Conservation (phyloP, 2,797 vertebrate genomes). For the Monodelphis domestica region DNA sequence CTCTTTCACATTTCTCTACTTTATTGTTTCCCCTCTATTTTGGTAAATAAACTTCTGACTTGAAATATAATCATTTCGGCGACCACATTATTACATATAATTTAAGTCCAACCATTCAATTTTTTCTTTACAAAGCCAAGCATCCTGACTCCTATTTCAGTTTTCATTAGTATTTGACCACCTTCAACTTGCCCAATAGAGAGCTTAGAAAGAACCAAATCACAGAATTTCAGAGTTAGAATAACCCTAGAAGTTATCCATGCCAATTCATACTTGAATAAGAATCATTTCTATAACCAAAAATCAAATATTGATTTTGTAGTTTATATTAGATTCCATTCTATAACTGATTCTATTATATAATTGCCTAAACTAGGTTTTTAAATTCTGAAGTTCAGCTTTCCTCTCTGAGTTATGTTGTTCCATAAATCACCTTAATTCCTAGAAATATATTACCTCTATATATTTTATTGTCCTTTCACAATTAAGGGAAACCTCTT, state of each 20-base stretch:
- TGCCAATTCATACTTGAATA: background rate
- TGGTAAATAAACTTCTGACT: no score
- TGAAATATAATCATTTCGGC: no score
- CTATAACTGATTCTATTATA: background rate
- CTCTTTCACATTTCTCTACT: no score
- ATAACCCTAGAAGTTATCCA: background rate
- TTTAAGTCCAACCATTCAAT: no score
- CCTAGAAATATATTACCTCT: background rate
- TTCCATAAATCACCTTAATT: background rate
- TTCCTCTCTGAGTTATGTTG: background rate
- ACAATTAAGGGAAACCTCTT: background rate
- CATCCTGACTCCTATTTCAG: background rate
- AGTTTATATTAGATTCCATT: background rate
- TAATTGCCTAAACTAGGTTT: background rate
- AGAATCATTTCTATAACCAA: background rate
- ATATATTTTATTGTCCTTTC: background rate
- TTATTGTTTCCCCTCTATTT: no score
- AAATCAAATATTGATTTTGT: background rate
- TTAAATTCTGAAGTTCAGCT: background rate
- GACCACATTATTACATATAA: no score
- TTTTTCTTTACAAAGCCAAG: no score
- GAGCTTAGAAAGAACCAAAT: background rate
- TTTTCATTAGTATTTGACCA: background rate
- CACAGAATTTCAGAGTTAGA: background rate
- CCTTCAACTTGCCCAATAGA: background rate